Base-by-base conservation (phyloP, 2,888 invertebrate species). In the Oscheius sp. region DNA sequence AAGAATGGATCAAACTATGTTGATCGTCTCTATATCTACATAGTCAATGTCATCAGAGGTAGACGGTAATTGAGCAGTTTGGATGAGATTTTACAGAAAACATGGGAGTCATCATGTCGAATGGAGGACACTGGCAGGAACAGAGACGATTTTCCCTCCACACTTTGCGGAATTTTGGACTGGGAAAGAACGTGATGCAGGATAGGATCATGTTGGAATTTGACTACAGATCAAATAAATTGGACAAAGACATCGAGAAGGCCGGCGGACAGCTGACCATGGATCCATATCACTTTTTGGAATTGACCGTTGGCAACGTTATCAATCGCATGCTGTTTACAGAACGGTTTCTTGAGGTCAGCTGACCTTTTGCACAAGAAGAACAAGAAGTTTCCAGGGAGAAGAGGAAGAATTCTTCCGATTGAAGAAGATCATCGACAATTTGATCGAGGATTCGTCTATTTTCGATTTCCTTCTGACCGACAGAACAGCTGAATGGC, bases 121-220 rank as follows among this genome's bases (percentile, higher is more conserved):
- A 49, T 21, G 64, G 64, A 7, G 21, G 41, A 2, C 53, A 49
- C 43, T 72, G 72, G 72, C 23, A 9, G 16, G 56, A 72, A 61
- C 72, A 72, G 29, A 27, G 72, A 29, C 63, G 64, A 16, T 72
- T 72, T 27, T 35, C 64, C 29, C 52, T 72, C 2, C 53, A 49
- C 12, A 72, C 64, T 16, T n/a, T 72, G 43, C 29, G 72, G 1
- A 61, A 72, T 35, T 64, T 72, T 64, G 72, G 72, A 41, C 52
- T 64, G n/a, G 72, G 72, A 41, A 72, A 41, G 45, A 72, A 72
- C 45, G 12, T 64, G 23, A 72, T 72, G 72, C 55, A 72, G 25
- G 46, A 55, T n/a, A 72, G 72, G 49, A 61, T 72, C 27, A 64
- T 55, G 70, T 6, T 49, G 27, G 70, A 70, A 35, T 49, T 18